phyloP scores from a whole-genome alignment of 1,140 invertebrate genomes.

The Vanessa atalanta region DNA sequence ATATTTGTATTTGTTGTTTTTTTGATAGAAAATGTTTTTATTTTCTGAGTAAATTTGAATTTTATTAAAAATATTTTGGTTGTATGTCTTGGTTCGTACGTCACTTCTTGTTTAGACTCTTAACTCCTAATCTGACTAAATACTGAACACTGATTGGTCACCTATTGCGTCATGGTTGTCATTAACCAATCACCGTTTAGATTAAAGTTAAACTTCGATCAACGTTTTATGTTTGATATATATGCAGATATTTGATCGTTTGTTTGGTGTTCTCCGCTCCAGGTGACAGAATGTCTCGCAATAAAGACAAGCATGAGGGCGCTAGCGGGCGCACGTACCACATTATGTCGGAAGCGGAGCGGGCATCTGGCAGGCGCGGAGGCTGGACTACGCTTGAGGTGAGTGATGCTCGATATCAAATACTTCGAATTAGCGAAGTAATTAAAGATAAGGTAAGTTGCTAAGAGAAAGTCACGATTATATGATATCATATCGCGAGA shows the following conservation, averaged over 20 bases:
- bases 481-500: too few species aligned
- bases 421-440: background rate
- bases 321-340: slow-evolving; percentile 90
- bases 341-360: slow-evolving; percentile 95
- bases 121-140: too few species aligned
- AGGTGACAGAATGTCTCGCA: slow-evolving; percentile 84
- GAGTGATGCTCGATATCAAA: slow-evolving; percentile 23
- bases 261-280: slow-evolving; percentile 34
- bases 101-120: too few species aligned
- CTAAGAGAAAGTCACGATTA: background rate
- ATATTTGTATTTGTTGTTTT: background rate
- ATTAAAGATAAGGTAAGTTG: background rate
- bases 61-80: too few species aligned
- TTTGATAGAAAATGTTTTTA: background rate
- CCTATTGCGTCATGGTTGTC: too few species aligned
- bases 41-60: too few species aligned
- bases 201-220: too few species aligned
- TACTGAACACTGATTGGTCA: too few species aligned
- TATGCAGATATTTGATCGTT: background rate
- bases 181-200: too few species aligned
- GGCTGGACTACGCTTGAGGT: slow-evolving; percentile 92
- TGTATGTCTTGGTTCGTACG: too few species aligned
- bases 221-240: too few species aligned
- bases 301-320: slow-evolving; percentile 88
- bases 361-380: slow-evolving; percentile 94